phyloP scores from a whole-genome alignment of 2,113 vertebrate species.

The Thalassarche chlororhynchos region DNA sequence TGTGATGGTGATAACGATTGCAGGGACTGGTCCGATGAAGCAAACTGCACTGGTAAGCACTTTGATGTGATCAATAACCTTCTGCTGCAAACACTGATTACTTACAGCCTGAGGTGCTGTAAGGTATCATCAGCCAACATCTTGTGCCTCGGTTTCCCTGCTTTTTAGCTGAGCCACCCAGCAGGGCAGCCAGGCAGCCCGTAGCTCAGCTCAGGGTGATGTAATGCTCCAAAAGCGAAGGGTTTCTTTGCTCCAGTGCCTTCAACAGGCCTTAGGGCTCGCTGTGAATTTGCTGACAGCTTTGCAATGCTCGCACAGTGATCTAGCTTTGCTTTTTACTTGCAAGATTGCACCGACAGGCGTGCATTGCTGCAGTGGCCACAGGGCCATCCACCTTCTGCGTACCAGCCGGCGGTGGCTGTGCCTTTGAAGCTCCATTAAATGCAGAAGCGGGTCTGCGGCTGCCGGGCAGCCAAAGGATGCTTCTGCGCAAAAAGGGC shows the following conservation, averaged over 20 bases:
- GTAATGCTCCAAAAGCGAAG: not conserved
- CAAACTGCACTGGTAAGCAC: constrained; percentile 91
- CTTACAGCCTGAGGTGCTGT: not conserved
- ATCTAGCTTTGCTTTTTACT: not conserved
- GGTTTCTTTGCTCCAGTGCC: not conserved
- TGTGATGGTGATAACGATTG: constrained; percentile 98
- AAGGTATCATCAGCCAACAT: fast-evolving
- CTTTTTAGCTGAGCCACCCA: not conserved
- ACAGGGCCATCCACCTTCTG: not conserved
- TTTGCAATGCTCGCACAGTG: not conserved
- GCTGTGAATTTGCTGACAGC: not conserved
- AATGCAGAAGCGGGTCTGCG: not conserved
- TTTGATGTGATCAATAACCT: not conserved
- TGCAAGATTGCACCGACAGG: not conserved
- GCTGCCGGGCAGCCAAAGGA: not conserved
- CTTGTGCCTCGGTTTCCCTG: not conserved
- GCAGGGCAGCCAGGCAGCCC: not conserved
- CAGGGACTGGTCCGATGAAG: constrained; percentile 96
- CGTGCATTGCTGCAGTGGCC: not conserved
- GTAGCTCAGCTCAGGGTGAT: not conserved
- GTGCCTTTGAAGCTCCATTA: not conserved
- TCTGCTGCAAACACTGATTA: not conserved
- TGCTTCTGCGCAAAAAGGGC: not conserved
- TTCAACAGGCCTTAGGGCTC: not conserved
- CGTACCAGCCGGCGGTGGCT: not conserved